Evolutionary conservation across 1,140 invertebrate genomes (phyloP).

Genomic region (Drosophila rufa): DNA sequence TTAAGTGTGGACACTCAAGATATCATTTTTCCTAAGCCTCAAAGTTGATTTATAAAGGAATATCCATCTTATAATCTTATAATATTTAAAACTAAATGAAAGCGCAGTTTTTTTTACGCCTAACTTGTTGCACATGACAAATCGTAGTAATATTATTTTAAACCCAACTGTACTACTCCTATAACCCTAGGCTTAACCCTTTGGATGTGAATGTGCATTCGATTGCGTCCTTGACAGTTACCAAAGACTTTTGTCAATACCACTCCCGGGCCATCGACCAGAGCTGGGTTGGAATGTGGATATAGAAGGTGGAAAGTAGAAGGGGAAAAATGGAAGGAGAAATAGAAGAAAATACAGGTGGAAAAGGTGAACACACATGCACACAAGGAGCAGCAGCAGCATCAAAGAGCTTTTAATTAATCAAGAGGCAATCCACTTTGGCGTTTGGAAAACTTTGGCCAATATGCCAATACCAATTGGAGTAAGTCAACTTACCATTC

Average conservation of each 20-base stretch:
- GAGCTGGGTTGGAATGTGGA: not conserved
- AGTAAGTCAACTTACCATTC: conserved; percentile 36
- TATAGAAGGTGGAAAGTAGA: conserved; percentile 5
- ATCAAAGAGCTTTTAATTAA: conserved; percentile 75
- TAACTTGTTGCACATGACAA: not conserved
- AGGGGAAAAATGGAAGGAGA: not conserved
- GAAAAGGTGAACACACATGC: conserved; percentile 16
- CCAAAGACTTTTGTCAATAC: conserved; percentile 30
- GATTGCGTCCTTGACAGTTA: conserved; percentile 23
- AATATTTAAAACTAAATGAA: no score
- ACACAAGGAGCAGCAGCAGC: conserved; percentile 6
- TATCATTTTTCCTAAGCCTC: not conserved
- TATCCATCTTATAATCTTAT: no score
- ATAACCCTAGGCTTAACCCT: not conserved
- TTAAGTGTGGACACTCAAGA: not conserved
- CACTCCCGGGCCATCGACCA: not conserved
- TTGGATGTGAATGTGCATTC: not conserved
- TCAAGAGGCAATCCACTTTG: conserved; percentile 76
- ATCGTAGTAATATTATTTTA: not conserved
- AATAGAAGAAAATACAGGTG: not conserved
- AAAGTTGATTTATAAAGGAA: not conserved
- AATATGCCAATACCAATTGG: conserved; percentile 69
- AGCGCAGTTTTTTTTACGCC: not conserved
- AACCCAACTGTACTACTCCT: not conserved
- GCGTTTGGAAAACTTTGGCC: conserved; percentile 62